These are phyloP conservation scores for Ictalurus punctatus DNA, from an alignment of 2,113 vertebrate genomes.

Conservation along the genomic window DNA sequence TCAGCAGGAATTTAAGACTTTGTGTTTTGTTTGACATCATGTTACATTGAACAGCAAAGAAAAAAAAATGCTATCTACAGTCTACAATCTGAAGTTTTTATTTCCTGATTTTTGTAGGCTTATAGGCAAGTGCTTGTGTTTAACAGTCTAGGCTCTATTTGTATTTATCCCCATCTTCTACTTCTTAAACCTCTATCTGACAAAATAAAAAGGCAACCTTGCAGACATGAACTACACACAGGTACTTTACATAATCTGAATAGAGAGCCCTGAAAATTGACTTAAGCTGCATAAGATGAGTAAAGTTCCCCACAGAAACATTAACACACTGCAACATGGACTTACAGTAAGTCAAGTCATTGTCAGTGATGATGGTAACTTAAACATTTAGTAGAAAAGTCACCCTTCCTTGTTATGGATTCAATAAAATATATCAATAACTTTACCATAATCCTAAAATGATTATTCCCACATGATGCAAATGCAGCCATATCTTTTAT, in stretches of 20 bases:
- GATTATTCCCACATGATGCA: background rate
- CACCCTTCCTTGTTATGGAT: background rate
- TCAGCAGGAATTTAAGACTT: background rate
- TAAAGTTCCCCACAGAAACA: background rate
- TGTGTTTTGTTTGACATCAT: background rate
- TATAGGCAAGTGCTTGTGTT: background rate
- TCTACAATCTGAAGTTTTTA: background rate
- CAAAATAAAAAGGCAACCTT: background rate
- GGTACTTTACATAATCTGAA: background rate
- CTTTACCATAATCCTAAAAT: background rate
- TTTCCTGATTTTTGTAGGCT: background rate
- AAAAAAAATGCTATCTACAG: background rate
- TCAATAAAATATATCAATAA: background rate
- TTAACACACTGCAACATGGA: background rate
- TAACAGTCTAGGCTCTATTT: background rate
- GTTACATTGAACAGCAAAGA: background rate
- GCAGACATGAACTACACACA: background rate
- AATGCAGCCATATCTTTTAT: background rate
- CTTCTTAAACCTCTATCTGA: background rate
- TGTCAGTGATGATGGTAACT: background rate
- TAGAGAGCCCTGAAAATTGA: background rate
- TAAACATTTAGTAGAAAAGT: background rate
- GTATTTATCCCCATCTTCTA: background rate
- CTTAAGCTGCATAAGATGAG: background rate
- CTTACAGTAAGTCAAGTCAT: background rate